Evolutionary conservation across 1,140 invertebrate genomes (phyloP).

Genomic region (Drosophila busckii): DNA sequence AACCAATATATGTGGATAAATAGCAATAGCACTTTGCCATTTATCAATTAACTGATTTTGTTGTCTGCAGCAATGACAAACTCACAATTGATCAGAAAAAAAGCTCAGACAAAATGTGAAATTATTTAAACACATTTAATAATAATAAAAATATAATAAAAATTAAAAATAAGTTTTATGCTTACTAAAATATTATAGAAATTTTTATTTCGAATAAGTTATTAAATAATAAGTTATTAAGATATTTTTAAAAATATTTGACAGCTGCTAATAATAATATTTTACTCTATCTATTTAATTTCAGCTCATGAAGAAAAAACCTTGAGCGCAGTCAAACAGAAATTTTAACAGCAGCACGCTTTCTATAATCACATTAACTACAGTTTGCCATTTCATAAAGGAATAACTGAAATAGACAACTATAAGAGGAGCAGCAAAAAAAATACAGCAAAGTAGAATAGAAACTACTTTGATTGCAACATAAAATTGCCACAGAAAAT

Average conservation of each 20-base stretch:
- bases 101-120: too few species aligned
- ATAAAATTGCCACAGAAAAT: constrained; percentile 50
- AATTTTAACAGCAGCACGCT: neutral
- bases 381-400: constrained; percentile 5
- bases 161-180: too few species aligned
- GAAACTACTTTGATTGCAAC: constrained; percentile 33
- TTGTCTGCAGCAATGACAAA: neutral
- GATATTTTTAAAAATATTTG: neutral
- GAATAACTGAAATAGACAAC: neutral
- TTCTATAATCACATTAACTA: constrained; percentile 11
- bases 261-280: too few species aligned
- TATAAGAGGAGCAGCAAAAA: constrained; percentile 22
- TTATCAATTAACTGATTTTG: constrained; percentile 13
- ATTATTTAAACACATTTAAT: too few species aligned
- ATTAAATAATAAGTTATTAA: neutral
- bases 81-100: neutral
- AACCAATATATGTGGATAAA: constrained; percentile 23
- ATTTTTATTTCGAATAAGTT: too few species aligned
- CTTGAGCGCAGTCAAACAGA: constrained; percentile 30
- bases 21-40: constrained; percentile 6
- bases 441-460: constrained; percentile 23
- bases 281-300: constrained; percentile 18
- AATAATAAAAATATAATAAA: neutral
- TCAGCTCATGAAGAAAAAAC: constrained; percentile 13
- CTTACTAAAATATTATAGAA: too few species aligned